phyloP scores from a whole-genome alignment of 2,888 invertebrate species.

The Pemphredon lugubris region DNA sequence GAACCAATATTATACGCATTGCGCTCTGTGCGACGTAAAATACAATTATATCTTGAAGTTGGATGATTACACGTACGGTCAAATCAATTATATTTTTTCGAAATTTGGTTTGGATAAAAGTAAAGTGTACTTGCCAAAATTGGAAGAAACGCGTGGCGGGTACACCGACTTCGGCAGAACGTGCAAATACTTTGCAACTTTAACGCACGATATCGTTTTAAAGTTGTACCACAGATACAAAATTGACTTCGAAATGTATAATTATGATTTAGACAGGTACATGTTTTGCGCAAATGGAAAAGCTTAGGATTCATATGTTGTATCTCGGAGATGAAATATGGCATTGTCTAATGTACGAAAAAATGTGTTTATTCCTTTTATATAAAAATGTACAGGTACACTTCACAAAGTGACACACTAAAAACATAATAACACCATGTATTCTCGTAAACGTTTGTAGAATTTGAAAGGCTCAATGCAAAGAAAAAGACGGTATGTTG shows the following conservation, averaged over 20 bases:
- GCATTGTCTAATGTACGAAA: constrained; percentile 25
- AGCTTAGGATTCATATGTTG: background rate
- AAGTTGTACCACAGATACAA: constrained; percentile 74
- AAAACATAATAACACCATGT: constrained; percentile 16
- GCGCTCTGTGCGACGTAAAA: constrained; percentile 72
- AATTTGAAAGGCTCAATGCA: too few species aligned
- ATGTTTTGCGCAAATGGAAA: constrained; percentile 64
- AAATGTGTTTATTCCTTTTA: constrained; percentile 51
- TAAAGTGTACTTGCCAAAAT: constrained; percentile 60
- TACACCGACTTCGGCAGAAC: constrained; percentile 69
- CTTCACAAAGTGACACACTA: constrained; percentile 19
- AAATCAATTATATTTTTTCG: constrained; percentile 69
- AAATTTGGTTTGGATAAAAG: constrained; percentile 60
- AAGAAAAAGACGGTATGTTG: constrained; percentile 15
- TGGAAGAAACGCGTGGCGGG: constrained; percentile 70
- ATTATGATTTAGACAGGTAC: constrained; percentile 73
- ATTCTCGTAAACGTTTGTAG: constrained; percentile 26
- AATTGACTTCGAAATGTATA: constrained; percentile 79
- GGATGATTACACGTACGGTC: constrained; percentile 70
- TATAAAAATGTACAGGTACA: constrained; percentile 48
- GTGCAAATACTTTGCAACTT: constrained; percentile 75
- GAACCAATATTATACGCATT: constrained; percentile 76
- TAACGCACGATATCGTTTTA: constrained; percentile 67
- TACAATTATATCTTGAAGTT: constrained; percentile 76
- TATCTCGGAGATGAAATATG: background rate